Percentiles rank a stretch among this genome's conserved stretches.
Evolutionary conservation across 2,888 invertebrate genomes (phyloP).

Genomic region (Dryocosmus kuriphilus): DNA sequence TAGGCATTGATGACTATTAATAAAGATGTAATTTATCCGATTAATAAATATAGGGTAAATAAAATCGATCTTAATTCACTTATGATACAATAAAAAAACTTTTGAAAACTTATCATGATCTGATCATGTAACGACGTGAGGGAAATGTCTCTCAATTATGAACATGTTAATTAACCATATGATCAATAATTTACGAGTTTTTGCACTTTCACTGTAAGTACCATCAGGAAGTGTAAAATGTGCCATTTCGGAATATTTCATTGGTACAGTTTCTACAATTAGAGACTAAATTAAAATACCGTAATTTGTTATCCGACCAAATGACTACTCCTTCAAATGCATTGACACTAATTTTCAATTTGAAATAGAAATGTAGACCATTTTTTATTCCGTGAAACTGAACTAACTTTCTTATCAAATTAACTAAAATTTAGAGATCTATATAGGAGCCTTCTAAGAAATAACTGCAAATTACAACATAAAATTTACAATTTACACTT

Average conservation of each 20-base stretch:
- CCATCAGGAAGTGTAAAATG: conserved; percentile 23
- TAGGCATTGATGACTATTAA: no score
- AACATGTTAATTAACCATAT: background rate
- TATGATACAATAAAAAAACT: background rate
- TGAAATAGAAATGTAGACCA: background rate
- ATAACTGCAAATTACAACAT: background rate
- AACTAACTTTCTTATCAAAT: background rate
- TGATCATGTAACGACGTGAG: background rate
- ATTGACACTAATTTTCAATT: background rate
- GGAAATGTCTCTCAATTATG: background rate
- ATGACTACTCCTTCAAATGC: background rate
- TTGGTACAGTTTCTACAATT: conserved; percentile 29
- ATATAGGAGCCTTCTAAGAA: background rate
- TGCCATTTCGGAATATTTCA: conserved; percentile 33
- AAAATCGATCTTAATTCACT: background rate
- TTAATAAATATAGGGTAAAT: background rate
- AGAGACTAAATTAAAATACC: conserved; percentile 22
- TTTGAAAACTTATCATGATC: background rate
- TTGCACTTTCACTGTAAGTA: background rate
- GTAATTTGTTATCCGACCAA: background rate
- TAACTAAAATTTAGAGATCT: background rate
- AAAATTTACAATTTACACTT: background rate
- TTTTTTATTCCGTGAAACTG: background rate
- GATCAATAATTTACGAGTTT: background rate
- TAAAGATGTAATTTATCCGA: no score